Percentiles rank a stretch among this genome's conserved stretches.
These are phyloP conservation scores for Tolmerus cingulatus DNA, from an alignment of 2,888 invertebrate species.

Conservation along the genomic window DNA sequence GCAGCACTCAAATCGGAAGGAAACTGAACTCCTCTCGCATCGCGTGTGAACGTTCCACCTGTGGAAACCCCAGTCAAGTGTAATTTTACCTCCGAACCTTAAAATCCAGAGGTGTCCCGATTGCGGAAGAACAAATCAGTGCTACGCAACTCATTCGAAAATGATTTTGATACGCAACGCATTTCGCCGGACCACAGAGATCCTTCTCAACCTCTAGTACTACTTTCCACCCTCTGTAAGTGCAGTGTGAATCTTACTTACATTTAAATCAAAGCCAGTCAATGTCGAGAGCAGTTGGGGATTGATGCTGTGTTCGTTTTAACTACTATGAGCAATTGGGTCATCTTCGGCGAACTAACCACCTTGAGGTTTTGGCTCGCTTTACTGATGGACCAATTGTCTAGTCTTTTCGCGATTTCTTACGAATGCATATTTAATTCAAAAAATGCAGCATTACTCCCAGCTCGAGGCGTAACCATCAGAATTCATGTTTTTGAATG, in stretches of 20 bases:
- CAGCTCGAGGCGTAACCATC: background rate
- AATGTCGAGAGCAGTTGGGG: background rate
- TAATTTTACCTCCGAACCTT: background rate
- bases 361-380: background rate
- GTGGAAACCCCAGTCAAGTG: background rate
- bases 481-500: background rate
- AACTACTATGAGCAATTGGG: background rate
- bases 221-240: background rate
- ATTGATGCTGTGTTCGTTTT: background rate
- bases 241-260: background rate
- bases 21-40: background rate
- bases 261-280: background rate
- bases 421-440: background rate
- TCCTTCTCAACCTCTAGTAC: background rate
- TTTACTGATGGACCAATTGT: background rate
- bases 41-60: constrained; percentile 16
- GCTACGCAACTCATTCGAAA: background rate
- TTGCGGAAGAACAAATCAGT: background rate
- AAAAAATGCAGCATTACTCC: background rate
- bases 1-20: background rate
- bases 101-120: background rate
- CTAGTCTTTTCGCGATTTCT: background rate
- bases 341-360: background rate
- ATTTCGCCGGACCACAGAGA: background rate
- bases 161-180: background rate